Conservation (phyloP, 2,797 vertebrate species). For the Sitta carolinensis region DNA sequence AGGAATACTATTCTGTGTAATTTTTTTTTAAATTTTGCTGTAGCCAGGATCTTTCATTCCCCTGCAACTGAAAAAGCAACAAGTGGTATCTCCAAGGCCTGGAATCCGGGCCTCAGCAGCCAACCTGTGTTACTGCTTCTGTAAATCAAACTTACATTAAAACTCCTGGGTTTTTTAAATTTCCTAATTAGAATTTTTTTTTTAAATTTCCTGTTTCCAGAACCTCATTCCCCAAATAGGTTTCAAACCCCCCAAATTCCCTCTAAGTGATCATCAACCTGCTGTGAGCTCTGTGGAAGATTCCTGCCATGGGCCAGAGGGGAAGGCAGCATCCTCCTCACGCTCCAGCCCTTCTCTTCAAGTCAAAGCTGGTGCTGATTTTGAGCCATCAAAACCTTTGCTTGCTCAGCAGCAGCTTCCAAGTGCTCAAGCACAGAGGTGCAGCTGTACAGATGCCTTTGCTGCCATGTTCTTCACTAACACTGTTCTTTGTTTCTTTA, state of each 20-base stretch:
- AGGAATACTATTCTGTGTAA: background rate
- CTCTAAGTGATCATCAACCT: fast-evolving
- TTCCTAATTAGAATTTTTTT: too few species aligned
- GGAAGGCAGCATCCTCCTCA: background rate
- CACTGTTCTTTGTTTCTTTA: background rate
- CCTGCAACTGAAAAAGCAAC: fast-evolving
- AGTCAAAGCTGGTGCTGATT: background rate
- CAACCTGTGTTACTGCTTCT: background rate
- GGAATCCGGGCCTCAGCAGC: background rate
- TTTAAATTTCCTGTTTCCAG: background rate
- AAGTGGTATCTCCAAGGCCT: too few species aligned
- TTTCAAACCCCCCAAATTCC: background rate
- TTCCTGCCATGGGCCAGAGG: background rate
- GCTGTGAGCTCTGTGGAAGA: fast-evolving
- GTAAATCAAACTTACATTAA: background rate
- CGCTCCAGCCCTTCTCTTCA: background rate
- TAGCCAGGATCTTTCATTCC: background rate
- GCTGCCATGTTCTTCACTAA: background rate
- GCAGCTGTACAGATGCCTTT: background rate
- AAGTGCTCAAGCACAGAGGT: background rate
- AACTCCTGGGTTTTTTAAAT: background rate
- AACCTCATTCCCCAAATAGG: background rate
- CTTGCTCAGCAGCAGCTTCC: background rate
- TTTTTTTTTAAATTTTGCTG: background rate
- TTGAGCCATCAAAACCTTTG: background rate